Evolutionary conservation across 2,888 invertebrate species (phyloP), one percentile per base, ranked within the genome.

Genomic region (Mylabris sibirica): DNA sequence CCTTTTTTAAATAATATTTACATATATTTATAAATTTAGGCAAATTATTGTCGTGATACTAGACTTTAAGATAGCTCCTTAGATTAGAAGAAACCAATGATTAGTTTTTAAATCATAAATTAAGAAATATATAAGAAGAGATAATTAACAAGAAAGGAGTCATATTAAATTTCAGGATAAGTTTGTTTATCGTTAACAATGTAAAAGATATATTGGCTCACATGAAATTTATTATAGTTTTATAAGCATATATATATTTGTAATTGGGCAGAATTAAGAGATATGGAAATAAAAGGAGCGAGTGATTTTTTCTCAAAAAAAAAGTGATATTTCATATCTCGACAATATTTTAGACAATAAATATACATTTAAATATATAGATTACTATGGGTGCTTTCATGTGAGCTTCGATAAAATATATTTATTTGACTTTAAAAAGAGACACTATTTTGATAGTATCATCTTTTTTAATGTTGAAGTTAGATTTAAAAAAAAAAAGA

Each of bases 281-380:
- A 30, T 3, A 30, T 30, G 3, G 26, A 6, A 30, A 64, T 38
- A 38, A 30, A 53, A 12, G 60, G 68, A 66, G 67, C 44, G 67
- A 62, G 68, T 1, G 44, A 6, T 4, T 71, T 67, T 69, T 68
- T 70, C 65, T 30, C 8, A 6, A 2, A 30, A 30, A 3, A 70
- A 72, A 77, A 75, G 80, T 81, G 80, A 81, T 80, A 80, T 76
- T 73, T 78, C 77, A 79, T 79, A 79, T 80, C 77, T 77, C 70
- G 80, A 81, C 80, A 81, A 81, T 80, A 80, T 78, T 74, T 76
- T 80, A 80, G 81, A 81, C 81, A 80, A 81, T 81, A 80, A 77
- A 76, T 73, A 75, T 75, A 75, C 75, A n/a, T n/a, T n/a, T n/a
- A 75, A 75, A 74, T 73, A 74, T 77, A 74, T 73, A 70, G 70